Conservation (phyloP, 2,113 vertebrate species). For the Propithecus coquereli region DNA sequence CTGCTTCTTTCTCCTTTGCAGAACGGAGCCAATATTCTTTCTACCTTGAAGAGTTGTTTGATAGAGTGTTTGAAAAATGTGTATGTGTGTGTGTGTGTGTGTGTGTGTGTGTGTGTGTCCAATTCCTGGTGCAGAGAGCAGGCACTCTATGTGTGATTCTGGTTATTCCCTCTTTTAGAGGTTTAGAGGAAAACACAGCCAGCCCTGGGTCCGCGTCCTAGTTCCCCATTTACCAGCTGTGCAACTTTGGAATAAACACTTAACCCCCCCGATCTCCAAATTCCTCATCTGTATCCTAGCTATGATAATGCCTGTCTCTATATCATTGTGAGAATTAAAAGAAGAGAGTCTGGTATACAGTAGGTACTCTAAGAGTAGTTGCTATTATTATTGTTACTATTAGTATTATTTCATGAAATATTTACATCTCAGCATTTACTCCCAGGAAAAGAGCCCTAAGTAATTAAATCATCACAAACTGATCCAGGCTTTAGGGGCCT, state of each 20-base stretch:
- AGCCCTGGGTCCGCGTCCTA: neutral
- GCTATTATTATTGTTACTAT: neutral
- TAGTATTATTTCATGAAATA: neutral
- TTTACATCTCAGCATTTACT: neutral
- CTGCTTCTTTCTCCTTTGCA: neutral
- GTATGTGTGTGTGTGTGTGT: rapidly evolving
- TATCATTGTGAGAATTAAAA: no score
- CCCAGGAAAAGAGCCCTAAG: neutral
- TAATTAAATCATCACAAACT: neutral
- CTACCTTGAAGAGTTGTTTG: neutral
- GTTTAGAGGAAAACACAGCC: neutral
- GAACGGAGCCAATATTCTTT: neutral
- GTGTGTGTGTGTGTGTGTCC: rapidly evolving
- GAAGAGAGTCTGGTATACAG: neutral
- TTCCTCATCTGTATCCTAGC: neutral
- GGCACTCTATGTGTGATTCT: rapidly evolving
- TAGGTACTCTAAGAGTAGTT: no score
- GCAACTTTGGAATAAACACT: neutral
- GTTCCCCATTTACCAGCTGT: neutral
- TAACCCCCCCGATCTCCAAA: neutral
- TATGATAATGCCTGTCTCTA: neutral
- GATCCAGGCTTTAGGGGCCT: neutral
- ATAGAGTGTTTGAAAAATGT: no score
- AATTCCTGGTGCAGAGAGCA: neutral
- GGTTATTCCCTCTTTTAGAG: neutral